Base-by-base conservation (phyloP, 2,888 invertebrate species). In the Dryobotodes eremita region DNA sequence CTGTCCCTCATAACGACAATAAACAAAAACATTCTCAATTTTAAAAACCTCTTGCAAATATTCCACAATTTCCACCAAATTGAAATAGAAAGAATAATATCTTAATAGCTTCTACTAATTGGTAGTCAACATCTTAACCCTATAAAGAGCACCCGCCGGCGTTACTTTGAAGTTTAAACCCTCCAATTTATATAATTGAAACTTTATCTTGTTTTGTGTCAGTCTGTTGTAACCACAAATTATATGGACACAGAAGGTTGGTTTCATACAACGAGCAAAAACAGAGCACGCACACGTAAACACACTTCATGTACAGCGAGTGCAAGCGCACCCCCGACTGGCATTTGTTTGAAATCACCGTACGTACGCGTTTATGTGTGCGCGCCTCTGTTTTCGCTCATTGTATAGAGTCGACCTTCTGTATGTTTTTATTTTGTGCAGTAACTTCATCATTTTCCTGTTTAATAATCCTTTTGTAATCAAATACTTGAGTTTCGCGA, bases 121-220 rank as follows among this genome's bases (percentile, higher is more conserved):
- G 90, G 89, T 88, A 87, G 84, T 86, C 85, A 83, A 89, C 89
- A 87, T 86, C 88, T 86, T 89, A 88, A 90, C 80, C 86, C 89
- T 86, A 91, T 91, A 90, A 90, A 91, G 89, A 85, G 78, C 85
- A 88, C 85, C 93, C 92, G 83, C 88, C 75, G 92, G 94, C 93
- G 74, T 81, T 90, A 91, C 93, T 94, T 94, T 94, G 91, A 94
- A 94, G 92, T 94, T 93, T 90, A 91, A 92, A 92, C 91, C 90
- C 86, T 90, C 91, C 90, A 93, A 94, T 94, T 94, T 92, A 93
- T 92, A 93, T 94, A 94, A 94, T 94, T 93, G 91, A 92, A 94
- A 94, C 90, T 93, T 93, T 88, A 91, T 90, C 89, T 90, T 92
- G 90, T 92, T 92, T 92, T 86, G 90, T 90, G 85, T 85, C 86